phyloP scores from a whole-genome alignment of 2,113 vertebrate species.

The Lycaon pictus region DNA sequence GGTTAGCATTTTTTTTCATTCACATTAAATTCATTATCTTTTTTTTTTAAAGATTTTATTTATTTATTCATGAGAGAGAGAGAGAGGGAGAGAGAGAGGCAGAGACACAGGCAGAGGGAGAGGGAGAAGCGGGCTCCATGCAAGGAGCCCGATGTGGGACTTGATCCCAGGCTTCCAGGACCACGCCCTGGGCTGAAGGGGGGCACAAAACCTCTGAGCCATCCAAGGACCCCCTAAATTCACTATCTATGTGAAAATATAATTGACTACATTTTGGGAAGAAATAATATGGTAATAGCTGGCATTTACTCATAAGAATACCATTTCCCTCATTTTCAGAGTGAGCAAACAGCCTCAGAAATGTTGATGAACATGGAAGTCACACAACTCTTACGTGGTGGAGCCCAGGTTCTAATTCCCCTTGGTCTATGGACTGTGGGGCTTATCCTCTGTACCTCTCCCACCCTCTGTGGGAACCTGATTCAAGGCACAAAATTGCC shows the following conservation, averaged over 20 bases:
- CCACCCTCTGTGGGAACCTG: neutral
- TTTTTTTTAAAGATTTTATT: too few species aligned
- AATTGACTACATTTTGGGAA: neutral
- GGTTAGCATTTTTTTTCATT: neutral
- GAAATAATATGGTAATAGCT: slow-evolving; percentile 16
- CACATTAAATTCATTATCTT: neutral
- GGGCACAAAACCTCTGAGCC: too few species aligned
- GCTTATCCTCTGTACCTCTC: neutral
- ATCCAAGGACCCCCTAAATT: neutral
- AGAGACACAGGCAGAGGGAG: too few species aligned
- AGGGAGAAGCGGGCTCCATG: too few species aligned
- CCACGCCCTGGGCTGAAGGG: too few species aligned
- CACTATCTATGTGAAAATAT: slow-evolving; percentile 21
- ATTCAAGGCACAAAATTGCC: neutral
- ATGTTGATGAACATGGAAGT: neutral
- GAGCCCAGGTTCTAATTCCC: neutral
- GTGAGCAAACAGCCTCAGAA: neutral
- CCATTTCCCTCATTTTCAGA: slow-evolving; percentile 39
- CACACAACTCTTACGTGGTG: neutral
- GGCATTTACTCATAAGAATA: slow-evolving; percentile 34
- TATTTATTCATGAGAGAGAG: too few species aligned
- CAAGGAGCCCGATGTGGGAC: too few species aligned
- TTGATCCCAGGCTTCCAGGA: too few species aligned
- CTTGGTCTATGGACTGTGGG: neutral
- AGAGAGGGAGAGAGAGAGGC: too few species aligned